Conservation (phyloP, 92 coral and sea anemone species). For the Montipora capitata region DNA sequence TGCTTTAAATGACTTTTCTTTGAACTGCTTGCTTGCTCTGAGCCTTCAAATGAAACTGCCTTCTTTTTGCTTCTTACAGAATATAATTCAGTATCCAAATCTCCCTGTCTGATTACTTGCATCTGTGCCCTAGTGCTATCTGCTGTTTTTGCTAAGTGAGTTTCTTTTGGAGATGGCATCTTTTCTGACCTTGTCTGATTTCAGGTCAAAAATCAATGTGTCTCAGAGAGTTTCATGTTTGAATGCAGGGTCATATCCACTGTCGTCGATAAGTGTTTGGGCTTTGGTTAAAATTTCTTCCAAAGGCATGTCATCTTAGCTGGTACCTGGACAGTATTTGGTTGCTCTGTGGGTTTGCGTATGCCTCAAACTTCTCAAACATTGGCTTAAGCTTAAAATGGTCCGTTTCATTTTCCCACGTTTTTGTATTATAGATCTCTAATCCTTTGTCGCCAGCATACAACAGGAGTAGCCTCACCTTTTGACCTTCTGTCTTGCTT, state of each 20-base stretch:
- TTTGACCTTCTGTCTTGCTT: constrained; percentile 49
- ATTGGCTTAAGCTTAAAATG: constrained; percentile 46
- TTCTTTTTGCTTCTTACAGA: constrained; percentile 49
- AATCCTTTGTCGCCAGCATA: constrained; percentile 76
- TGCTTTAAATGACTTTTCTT: constrained; percentile 7
- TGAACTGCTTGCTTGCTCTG: constrained; percentile 27
- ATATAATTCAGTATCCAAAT: background rate
- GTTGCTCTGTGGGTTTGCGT: constrained; percentile 72
- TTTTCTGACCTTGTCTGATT: constrained; percentile 63
- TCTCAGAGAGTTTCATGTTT: constrained; percentile 66
- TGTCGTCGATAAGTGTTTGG: constrained; percentile 55
- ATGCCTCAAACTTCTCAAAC: constrained; percentile 58
- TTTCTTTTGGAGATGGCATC: constrained; percentile 71
- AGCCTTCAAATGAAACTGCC: constrained; percentile 17
- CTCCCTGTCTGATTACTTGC: constrained; percentile 57
- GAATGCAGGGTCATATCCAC: constrained; percentile 58
- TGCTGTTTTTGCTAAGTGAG: constrained; percentile 71
- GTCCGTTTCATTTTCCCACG: constrained; percentile 47
- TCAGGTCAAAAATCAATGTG: constrained; percentile 62
- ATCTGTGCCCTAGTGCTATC: constrained; percentile 69
- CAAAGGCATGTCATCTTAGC: constrained; percentile 67
- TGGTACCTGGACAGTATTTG: constrained; percentile 65
- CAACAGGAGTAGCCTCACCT: constrained; percentile 61
- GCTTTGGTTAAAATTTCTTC: constrained; percentile 80
- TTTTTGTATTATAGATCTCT: constrained; percentile 72